Base-by-base conservation (phyloP, 2,888 invertebrate genomes). In the Napeogenes inachia region DNA sequence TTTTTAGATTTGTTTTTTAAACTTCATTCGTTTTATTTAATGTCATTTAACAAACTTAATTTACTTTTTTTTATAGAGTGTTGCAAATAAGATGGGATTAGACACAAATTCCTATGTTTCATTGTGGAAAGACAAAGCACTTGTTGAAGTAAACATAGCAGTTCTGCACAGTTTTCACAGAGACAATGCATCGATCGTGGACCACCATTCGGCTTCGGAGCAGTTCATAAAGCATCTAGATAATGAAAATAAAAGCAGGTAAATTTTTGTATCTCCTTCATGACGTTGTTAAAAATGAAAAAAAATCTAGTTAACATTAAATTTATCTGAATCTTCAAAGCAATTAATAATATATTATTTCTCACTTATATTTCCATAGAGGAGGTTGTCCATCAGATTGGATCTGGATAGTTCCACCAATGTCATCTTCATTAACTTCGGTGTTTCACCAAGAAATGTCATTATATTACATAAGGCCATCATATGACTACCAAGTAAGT, bases 181-280 rank as follows among this genome's bases (percentile, higher is more conserved):
- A 73, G 93, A 93, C 71, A 96, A 96, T 71, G 96, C 96, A 3
- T 97, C 98, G 0, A 97, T 98, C 69, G 97, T 98, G 4, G 98
- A 99, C 87, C 97, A 99, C 81, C 98, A 98, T 78, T 96, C 98
- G 0, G 98, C 98, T 0, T 95, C 97, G 0, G 98, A 98, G 79
- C 96, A 97, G 66, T 99, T 98, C 82, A 97, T 98, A 93, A 97
- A 97, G 78, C 97, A 98, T 87, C 92, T 97, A 79, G 97, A 97
- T 74, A 97, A 96, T 76, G 98, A 98, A 80, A 94, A 94, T 69
- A 93, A 94, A 73, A 87, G 95, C 68, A 92, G 98, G 85, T 93
- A 63, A 59, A 3, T 12, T 10, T 42, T 42, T 42, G 3, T 42
- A 12, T 35, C 6, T 35, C 6, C 35, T 35, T 5, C 35, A 35